Evolutionary conservation across 2,888 invertebrate genomes (phyloP).

Genomic region (Dryobota labecula): DNA sequence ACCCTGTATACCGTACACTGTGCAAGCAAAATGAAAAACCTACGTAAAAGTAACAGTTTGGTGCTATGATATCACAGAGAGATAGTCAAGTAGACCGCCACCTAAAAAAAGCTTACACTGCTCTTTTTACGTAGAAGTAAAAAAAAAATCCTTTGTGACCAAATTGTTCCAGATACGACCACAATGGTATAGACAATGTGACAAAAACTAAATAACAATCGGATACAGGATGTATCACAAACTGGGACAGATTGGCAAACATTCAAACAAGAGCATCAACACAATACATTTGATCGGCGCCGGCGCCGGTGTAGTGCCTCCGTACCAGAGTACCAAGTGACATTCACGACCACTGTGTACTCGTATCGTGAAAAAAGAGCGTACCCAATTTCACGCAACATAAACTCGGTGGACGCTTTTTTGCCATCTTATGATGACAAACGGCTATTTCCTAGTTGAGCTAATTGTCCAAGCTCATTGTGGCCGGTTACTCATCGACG

Average conservation of each 20-base stretch:
- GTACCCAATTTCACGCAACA: conserved; percentile 88
- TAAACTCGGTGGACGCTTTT: conserved; percentile 86
- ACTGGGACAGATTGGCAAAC: conserved; percentile 58
- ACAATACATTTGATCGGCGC: conserved; percentile 44
- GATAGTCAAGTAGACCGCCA: conserved; percentile 28
- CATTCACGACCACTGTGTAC: conserved; percentile 66
- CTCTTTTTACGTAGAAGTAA: conserved; percentile 11
- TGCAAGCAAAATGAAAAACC: background rate
- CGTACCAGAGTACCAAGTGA: conserved; percentile 52
- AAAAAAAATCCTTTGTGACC: conserved; percentile 28
- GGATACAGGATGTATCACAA: conserved; percentile 50
- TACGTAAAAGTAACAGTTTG: background rate
- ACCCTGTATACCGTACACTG: no score
- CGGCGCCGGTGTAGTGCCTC: conserved; percentile 34
- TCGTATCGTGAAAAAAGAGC: conserved; percentile 74
- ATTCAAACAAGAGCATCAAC: conserved; percentile 47
- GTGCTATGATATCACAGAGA: background rate
- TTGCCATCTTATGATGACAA: conserved; percentile 85
- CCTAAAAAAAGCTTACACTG: background rate
- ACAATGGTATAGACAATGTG: conserved; percentile 33
- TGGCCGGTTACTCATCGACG: conserved; percentile 79
- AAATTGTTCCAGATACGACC: conserved; percentile 33
- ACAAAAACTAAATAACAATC: conserved; percentile 44
- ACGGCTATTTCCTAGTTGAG: conserved; percentile 83
- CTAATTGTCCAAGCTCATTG: conserved; percentile 82